Conservation (phyloP, 2,113 vertebrate species). For the Manacus vitellinus region DNA sequence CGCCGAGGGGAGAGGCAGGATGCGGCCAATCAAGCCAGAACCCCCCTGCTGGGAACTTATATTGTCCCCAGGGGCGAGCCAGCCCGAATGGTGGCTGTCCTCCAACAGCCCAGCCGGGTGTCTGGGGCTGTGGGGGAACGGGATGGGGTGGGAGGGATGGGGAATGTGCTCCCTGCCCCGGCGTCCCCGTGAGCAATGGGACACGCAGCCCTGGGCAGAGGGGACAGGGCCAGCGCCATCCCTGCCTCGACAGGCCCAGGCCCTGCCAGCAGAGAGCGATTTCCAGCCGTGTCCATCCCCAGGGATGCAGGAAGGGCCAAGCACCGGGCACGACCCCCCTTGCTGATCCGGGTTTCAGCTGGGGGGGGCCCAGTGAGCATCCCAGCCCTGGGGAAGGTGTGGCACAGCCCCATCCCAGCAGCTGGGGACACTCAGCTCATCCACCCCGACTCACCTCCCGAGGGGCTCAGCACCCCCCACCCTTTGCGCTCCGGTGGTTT, state of each 20-base stretch:
- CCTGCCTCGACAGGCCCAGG: neutral
- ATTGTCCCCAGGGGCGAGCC: neutral
- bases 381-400: neutral
- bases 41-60: neutral
- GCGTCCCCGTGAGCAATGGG: neutral
- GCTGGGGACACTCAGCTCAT: neutral
- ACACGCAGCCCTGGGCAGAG: neutral
- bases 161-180: accelerated
- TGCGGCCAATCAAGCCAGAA: neutral
- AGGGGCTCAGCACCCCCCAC: neutral
- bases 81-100: neutral
- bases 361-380: accelerated
- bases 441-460: accelerated
- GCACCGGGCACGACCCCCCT: neutral
- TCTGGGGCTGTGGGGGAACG: neutral
- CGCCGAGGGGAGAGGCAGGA: neutral
- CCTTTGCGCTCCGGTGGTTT: neutral
- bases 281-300: neutral
- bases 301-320: neutral
- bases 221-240: neutral
- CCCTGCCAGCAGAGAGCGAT: neutral
- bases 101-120: neutral
- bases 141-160: neutral
- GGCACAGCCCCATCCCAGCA: neutral
- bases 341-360: neutral